Evolutionary conservation across 1,140 invertebrate genomes (phyloP).

Genomic region (Trichomalopsis sarcophagae): DNA sequence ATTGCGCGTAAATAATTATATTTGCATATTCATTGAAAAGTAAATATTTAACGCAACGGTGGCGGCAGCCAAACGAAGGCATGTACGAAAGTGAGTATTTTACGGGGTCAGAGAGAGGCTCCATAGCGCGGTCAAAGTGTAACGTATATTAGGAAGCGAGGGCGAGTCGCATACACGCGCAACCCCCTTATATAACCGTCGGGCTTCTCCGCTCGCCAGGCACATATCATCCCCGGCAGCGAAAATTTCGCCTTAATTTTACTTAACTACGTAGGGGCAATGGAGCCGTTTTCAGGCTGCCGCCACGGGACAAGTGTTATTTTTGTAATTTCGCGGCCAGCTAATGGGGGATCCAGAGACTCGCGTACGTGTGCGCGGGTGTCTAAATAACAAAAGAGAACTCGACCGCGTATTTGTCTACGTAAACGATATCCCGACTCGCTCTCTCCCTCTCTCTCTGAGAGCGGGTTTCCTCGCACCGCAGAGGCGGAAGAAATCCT

Average conservation of each 20-base stretch:
- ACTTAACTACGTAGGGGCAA: constrained; percentile 58
- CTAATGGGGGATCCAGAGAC: constrained; percentile 59
- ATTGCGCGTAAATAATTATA: constrained; percentile 76
- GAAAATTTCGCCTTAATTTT: constrained; percentile 70
- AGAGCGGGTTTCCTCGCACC: neutral
- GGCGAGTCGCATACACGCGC: constrained; percentile 37
- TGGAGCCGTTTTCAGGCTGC: neutral
- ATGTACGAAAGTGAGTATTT: constrained; percentile 31
- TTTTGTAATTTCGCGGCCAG: constrained; percentile 66
- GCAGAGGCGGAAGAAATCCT: constrained; percentile 40
- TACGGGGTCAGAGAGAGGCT: constrained; percentile 40
- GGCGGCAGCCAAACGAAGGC: constrained; percentile 39
- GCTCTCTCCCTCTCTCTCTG: neutral
- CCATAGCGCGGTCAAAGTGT: constrained; percentile 61
- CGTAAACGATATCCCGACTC: constrained; percentile 35
- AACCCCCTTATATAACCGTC: constrained; percentile 56
- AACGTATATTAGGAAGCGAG: constrained; percentile 65
- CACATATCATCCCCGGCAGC: constrained; percentile 46
- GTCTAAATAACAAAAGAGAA: constrained; percentile 44
- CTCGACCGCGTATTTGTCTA: constrained; percentile 38
- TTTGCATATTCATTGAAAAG: constrained; percentile 76
- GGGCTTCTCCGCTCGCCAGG: constrained; percentile 13
- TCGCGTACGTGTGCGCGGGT: neutral
- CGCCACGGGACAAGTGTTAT: constrained; percentile 65
- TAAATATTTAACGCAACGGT: constrained; percentile 72